Conservation (phyloP, 2,888 invertebrate genomes). For the Drosophila siamana region DNA sequence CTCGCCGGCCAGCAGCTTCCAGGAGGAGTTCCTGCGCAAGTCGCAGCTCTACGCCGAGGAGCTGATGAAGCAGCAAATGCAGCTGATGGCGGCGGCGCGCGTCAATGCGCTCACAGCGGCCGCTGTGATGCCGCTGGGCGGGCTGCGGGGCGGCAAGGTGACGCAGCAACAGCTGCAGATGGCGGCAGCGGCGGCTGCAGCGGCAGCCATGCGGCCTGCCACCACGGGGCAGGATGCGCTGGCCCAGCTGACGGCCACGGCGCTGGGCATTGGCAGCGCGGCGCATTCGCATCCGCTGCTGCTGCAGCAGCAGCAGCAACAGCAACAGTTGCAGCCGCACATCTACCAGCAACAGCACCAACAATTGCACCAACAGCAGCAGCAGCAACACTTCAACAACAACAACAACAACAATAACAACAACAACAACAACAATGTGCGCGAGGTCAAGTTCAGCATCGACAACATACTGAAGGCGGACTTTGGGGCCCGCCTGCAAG, state of each 20-base stretch:
- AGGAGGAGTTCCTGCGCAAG: conserved; percentile 85
- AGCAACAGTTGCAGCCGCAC: neutral
- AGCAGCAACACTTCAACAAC: conserved; percentile 65
- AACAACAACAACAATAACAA: conserved; percentile 65
- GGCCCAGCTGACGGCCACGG: conserved; percentile 83
- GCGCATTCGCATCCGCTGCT: conserved; percentile 46
- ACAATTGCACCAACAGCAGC: conserved; percentile 48
- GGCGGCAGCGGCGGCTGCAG: conserved; percentile 81
- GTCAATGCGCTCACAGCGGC: conserved; percentile 82
- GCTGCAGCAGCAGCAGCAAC: conserved; percentile 41
- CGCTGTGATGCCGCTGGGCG: conserved; percentile 59
- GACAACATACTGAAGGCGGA: conserved; percentile 94
- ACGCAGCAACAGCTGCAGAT: conserved; percentile 84
- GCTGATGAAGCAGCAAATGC: conserved; percentile 85
- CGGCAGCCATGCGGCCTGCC: conserved; percentile 64
- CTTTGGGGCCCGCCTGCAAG: conserved; percentile 87
- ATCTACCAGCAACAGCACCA: conserved; percentile 81
- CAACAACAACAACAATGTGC: conserved; percentile 63
- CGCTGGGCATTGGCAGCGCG: conserved; percentile 60
- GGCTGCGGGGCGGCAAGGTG: conserved; percentile 86
- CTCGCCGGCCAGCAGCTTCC: conserved; percentile 72
- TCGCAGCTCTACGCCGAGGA: conserved; percentile 85
- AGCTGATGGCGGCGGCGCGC: conserved; percentile 85
- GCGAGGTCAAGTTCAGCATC: conserved; percentile 91
- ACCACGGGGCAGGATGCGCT: conserved; percentile 71